Base-by-base conservation (phyloP, 2,113 vertebrate genomes). In the Nothocercus julius region DNA sequence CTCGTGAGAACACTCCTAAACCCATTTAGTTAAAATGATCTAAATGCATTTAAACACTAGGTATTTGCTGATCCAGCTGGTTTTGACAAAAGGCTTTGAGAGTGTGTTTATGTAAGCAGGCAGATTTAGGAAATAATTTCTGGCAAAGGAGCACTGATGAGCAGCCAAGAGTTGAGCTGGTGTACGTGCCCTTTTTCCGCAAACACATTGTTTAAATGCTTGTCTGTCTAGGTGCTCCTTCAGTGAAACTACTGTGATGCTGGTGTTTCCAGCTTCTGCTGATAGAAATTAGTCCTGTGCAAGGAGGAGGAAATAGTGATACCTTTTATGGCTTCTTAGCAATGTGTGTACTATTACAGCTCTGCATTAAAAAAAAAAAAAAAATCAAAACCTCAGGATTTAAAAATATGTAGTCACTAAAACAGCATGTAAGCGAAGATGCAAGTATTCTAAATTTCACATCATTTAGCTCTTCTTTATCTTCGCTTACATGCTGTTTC, bases 21-120 rank as follows among this genome's bases (percentile, higher is more conserved):
- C 45, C 42, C 32, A n/a, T 62, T 75, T 67, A 2, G 0, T 81
- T 92, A 45, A 64, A 42, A 15, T 86, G 63, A 68, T 81, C n/a
- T 83, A n/a, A 80, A 83, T 92, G 78, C 64, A 59, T 77, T 92
- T 85, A 87, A 96, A 32, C 87, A 87, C 64, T 72, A 70, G 66
- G 51, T 59, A 86, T 92, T 93, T 92, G 90, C 90, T 94, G 88
- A 94, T 90, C 42, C 73, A 84, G 64, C 73, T 95, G 15, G 38
- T 92, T 95, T 70, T 75, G 45, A 92, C 80, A 84, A 78, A 84
- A 90, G 64, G 68, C 42, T 84, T 93, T 92, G 79, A 63, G 61
- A 30, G 27, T 18, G 2, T 42, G 27, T 90, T 93, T 77, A 22
- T 90, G 40, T 63, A 79, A 83, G 61, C 27, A 34, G 72, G n/a